Evolutionary conservation across 2,113 vertebrate species (phyloP).

Genomic region (Heloderma charlesbogerti): DNA sequence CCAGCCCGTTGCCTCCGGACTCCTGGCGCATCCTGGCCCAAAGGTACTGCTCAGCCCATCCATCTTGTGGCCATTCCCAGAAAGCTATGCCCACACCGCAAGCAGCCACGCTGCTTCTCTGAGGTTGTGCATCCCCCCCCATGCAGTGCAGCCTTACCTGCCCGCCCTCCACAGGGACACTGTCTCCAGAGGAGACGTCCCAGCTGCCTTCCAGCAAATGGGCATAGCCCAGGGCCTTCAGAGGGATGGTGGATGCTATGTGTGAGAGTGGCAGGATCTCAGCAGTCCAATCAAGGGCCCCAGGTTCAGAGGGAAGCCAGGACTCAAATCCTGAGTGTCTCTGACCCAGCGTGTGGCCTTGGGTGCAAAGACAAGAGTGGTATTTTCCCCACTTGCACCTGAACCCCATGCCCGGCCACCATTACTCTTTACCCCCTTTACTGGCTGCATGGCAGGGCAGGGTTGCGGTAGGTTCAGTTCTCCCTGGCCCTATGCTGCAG

Average conservation of each 20-base stretch:
- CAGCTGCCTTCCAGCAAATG: too few relatives aligned
- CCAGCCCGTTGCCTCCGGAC: not conserved
- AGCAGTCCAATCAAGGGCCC: not conserved
- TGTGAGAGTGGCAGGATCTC: too few relatives aligned
- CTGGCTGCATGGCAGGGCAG: too few relatives aligned
- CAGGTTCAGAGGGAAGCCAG: not conserved
- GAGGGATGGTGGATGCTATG: not conserved
- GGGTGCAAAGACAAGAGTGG: too few relatives aligned
- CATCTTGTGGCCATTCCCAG: not conserved
- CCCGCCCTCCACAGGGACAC: not conserved
- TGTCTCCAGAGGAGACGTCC: not conserved
- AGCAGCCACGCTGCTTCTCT: not conserved
- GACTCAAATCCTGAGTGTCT: not conserved
- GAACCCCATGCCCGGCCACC: too few relatives aligned
- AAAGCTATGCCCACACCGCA: not conserved
- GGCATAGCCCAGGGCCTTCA: not conserved
- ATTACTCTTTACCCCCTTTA: not conserved
- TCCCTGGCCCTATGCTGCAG: not conserved
- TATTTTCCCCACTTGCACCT: too few relatives aligned
- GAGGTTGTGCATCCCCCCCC: fast-evolving
- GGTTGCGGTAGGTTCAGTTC: too few relatives aligned
- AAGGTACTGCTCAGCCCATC: not conserved
- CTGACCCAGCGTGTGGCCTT: not conserved
- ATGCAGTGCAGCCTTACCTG: too few relatives aligned
- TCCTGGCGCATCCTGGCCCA: not conserved